A percentile compares a stretch with the other conserved stretches of the same genome.
Evolutionary conservation across 2,888 invertebrate genomes (phyloP).

Genomic region (Ophion slaviceki): DNA sequence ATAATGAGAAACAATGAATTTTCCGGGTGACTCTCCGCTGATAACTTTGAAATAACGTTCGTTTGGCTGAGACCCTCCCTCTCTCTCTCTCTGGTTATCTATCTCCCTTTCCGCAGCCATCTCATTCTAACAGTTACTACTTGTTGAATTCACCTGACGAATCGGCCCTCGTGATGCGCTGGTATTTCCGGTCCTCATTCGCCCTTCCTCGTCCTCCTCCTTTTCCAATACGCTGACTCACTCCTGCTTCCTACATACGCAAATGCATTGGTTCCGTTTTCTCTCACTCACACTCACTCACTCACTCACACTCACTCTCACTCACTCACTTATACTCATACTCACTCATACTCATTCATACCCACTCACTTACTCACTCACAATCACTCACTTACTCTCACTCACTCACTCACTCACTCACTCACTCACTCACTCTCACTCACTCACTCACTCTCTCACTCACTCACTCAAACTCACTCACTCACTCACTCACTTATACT

Average conservation of each 20-base stretch:
- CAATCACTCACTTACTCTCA: too few relatives aligned
- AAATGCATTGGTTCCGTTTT: conserved; percentile 58
- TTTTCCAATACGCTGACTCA: conserved; percentile 8
- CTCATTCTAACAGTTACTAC: conserved; percentile 49
- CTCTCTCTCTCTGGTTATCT: conserved; percentile 4
- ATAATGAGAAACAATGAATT: conserved; percentile 56
- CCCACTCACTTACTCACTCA: too few relatives aligned
- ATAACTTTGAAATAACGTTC: conserved; percentile 48
- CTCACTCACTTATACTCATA: too few relatives aligned
- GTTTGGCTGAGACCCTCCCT: conserved; percentile 13
- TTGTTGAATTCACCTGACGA: conserved; percentile 68
- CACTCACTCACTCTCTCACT: too few relatives aligned
- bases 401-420: too few relatives aligned
- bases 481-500: too few relatives aligned
- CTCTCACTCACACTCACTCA: background rate
- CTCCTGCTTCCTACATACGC: conserved; percentile 30
- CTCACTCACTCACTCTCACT: too few relatives aligned
- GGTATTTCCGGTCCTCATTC: conserved; percentile 57
- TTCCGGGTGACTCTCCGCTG: conserved; percentile 19
- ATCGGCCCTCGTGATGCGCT: conserved; percentile 65
- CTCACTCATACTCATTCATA: too few relatives aligned
- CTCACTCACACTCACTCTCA: background rate
- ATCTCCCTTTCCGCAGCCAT: background rate
- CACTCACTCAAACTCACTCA: too few relatives aligned
- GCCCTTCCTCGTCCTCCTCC: conserved; percentile 8